These are phyloP conservation scores for Amphibalanus amphitrite DNA, from an alignment of 1,140 invertebrate species.

Conservation along the genomic window DNA sequence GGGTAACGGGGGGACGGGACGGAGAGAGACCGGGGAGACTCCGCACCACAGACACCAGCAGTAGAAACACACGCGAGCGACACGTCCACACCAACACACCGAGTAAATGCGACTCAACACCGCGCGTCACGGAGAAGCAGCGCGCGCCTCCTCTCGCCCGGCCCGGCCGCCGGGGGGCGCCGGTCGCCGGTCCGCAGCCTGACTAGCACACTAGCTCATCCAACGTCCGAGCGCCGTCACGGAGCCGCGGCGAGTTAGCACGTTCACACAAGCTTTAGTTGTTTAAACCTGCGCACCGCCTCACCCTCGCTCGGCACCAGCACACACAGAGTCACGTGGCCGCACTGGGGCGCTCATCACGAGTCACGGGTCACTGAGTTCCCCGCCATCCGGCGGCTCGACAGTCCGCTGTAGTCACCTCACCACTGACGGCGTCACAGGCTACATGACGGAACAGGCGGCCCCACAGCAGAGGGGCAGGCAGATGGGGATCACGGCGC, in stretches of 20 bases:
- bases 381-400: too few relatives aligned
- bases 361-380: neutral
- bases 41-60: too few relatives aligned
- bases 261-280: neutral
- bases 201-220: neutral
- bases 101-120: too few relatives aligned
- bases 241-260: neutral
- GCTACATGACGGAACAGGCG: constrained; percentile 19
- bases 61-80: too few relatives aligned
- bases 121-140: too few relatives aligned
- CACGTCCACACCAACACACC: too few relatives aligned
- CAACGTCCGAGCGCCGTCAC: neutral
- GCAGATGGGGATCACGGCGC: constrained; percentile 19
- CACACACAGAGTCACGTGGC: neutral
- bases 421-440: neutral
- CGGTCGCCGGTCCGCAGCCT: too few relatives aligned
- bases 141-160: too few relatives aligned
- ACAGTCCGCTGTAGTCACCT: neutral
- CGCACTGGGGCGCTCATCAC: too few relatives aligned
- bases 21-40: too few relatives aligned
- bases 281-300: neutral
- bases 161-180: too few relatives aligned
- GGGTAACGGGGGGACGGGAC: too few relatives aligned
- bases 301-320: neutral
- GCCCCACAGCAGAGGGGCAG: constrained; percentile 19